Percentiles rank a stretch among this genome's conserved stretches.
Conservation (phyloP, 2,888 invertebrate species). For the Periphyllus acericola region DNA sequence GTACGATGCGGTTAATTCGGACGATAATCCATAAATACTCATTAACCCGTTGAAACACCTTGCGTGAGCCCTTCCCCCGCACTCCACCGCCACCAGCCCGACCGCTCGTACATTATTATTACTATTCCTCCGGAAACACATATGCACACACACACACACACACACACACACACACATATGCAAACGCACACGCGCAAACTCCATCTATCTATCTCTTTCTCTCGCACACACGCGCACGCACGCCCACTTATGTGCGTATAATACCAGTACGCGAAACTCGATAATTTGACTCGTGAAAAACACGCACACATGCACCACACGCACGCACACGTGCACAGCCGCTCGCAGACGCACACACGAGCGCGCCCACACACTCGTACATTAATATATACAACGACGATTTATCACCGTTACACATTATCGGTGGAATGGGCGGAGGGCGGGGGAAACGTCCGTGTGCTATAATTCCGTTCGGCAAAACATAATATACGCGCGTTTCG, state of each 20-base stretch:
- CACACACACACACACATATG: background rate
- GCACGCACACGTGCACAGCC: background rate
- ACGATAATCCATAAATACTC: constrained; percentile 62
- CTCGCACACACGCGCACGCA: background rate
- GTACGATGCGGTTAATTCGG: constrained; percentile 51
- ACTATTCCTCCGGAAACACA: constrained; percentile 36
- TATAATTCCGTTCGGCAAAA: constrained; percentile 33
- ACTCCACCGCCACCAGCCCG: background rate
- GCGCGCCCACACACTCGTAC: background rate
- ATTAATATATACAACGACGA: constrained; percentile 28
- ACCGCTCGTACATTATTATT: background rate
- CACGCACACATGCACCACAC: background rate
- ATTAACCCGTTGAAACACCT: constrained; percentile 60
- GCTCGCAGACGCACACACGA: background rate
- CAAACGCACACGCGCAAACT: background rate
- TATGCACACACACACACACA: background rate
- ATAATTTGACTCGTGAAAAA: constrained; percentile 42
- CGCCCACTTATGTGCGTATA: background rate
- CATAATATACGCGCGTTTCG: background rate
- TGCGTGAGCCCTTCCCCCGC: background rate
- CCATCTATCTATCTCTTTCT: too few relatives aligned
- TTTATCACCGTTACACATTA: constrained; percentile 51
- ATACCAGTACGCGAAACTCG: background rate
- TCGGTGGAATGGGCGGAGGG: background rate
- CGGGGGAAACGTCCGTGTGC: background rate